Percentiles rank a stretch among this genome's conserved stretches.
Conservation (phyloP, 2,113 vertebrate genomes). For the Zosterops hypoxanthus region DNA sequence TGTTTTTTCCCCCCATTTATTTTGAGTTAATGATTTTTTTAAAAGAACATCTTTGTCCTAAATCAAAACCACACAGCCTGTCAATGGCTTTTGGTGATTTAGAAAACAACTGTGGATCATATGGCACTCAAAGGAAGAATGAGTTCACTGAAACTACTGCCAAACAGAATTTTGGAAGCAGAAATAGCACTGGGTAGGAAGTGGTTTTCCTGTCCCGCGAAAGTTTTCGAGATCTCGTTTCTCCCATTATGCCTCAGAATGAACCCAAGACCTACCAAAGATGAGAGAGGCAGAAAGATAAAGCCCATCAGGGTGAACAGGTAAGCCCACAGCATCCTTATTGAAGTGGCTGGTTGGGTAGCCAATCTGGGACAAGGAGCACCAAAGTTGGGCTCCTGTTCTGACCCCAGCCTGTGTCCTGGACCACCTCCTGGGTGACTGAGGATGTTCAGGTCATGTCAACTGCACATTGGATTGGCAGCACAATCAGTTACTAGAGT, state of each 20-base stretch:
- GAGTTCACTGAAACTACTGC: conserved; percentile 59
- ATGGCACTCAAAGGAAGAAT: conserved; percentile 62
- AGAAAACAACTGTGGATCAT: conserved; percentile 66
- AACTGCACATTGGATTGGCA: not conserved
- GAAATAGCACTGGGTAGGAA: conserved; percentile 63
- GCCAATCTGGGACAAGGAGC: not conserved
- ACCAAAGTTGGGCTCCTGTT: not conserved
- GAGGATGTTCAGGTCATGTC: not conserved
- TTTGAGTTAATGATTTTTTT: conserved; percentile 38
- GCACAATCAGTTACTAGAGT: not conserved
- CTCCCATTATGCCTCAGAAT: not conserved
- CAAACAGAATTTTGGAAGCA: conserved; percentile 50
- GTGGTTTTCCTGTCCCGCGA: conserved; percentile 63
- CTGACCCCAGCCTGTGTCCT: not conserved
- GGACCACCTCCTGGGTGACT: not conserved
- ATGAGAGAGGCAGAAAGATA: not conserved
- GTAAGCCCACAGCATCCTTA: not conserved
- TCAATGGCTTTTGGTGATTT: conserved; percentile 62
- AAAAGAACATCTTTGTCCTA: conserved; percentile 51
- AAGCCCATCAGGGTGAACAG: not conserved
- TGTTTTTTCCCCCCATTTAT: not conserved
- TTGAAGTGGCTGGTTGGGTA: not conserved
- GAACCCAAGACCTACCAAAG: not conserved
- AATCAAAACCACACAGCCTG: conserved; percentile 65
- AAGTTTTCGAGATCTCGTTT: conserved; percentile 48